Evolutionary conservation across 2,113 vertebrate genomes (phyloP), one percentile per base, ranked within the genome.

Genomic region (Ursus arctos): DNA sequence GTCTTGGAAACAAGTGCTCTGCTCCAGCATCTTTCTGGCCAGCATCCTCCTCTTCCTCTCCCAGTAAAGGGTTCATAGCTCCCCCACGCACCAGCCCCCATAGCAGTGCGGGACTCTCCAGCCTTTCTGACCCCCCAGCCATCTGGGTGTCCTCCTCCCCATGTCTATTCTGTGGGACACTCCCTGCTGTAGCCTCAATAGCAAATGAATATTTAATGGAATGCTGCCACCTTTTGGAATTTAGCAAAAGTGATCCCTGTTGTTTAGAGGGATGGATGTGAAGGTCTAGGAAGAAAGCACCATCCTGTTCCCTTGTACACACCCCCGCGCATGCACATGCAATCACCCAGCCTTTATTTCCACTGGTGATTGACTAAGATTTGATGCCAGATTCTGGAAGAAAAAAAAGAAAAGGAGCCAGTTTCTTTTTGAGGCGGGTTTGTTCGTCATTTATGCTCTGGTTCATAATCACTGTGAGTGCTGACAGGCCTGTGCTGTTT

Each of bases 221-320:
- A 97, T 98, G 97, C 98, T 98, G 98, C 98, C 98, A 98, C 97
- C 98, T 98, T 95, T 98, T 92, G 98, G 98, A 97, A 97, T 93
- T 91, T 57, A 91, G 92, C 87, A 87, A 94, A 96, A 98, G 55
- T 36, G 95, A 76, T 63, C 91, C 4, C 4, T 76, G 88, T 40
- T 36, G n/a, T 71, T 77, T 24, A 10, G 26, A 85, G 31, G 59
- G 67, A 12, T 16, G 51, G 79, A 36, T 40, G 18, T 13, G 26
- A 67, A 31, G 43, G 59, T 55, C 51, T 6, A 24, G 76, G 71
- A 81, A 53, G 69, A 12, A 76, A 93, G 28, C 2, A 4, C 0
- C 0, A 6, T 15, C 26, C 3, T 1, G 0, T 43, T 59, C 11
- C 40, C 12, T 24, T 83, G 7, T 40, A 0, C 4, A 12, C 22